Conservation (phyloP, 2,113 vertebrate species). For the Uropsilus gracilis region DNA sequence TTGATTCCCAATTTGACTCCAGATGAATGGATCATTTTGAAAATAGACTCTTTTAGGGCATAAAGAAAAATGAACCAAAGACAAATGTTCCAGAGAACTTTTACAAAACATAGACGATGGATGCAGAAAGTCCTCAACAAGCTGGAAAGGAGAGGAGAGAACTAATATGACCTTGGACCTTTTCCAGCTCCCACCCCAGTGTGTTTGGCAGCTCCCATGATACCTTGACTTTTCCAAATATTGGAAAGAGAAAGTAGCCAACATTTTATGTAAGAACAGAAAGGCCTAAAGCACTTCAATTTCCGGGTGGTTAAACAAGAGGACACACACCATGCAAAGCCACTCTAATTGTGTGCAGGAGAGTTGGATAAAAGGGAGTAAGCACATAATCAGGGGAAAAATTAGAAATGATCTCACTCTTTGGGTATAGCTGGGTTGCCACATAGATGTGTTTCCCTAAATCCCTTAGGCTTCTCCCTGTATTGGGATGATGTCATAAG, state of each 20-base stretch:
- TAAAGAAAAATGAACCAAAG: background rate
- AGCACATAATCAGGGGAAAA: background rate
- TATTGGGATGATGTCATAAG: too few relatives aligned
- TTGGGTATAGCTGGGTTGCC: background rate
- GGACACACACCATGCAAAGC: conserved; percentile 64
- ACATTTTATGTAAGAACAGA: conserved; percentile 67
- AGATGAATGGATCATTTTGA: background rate
- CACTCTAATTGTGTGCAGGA: background rate
- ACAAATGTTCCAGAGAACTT: background rate
- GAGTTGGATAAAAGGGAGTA: background rate
- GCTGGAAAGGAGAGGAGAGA: background rate
- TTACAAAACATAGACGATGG: background rate
- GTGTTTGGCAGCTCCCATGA: conserved; percentile 49
- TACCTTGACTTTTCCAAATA: conserved; percentile 75
- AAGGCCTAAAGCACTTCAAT: conserved; percentile 70
- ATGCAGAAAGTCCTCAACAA: background rate
- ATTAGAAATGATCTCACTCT: background rate
- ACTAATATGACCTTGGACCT: background rate
- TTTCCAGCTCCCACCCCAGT: conserved; percentile 44
- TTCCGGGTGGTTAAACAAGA: conserved; percentile 63
- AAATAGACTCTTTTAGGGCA: background rate
- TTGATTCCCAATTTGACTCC: background rate
- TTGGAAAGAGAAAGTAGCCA: conserved; percentile 67
- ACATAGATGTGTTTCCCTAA: background rate
- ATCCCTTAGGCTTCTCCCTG: background rate